These are phyloP conservation scores for Streblospio benedicti DNA, from an alignment of 1,140 invertebrate species.

Conservation along the genomic window DNA sequence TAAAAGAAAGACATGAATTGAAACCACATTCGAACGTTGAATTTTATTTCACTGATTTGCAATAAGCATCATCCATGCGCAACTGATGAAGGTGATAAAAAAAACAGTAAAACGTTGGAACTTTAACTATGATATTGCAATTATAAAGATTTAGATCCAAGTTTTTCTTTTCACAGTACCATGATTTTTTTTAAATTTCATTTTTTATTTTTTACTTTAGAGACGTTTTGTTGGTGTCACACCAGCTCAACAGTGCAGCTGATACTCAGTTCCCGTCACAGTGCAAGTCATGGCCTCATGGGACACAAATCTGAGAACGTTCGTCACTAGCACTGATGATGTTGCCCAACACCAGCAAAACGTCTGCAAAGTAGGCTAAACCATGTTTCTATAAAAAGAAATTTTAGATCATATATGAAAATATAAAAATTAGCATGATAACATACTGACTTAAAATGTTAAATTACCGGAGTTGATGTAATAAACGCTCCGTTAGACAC, in stretches of 20 bases:
- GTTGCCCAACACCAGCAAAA: not conserved
- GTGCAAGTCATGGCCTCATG: too few relatives aligned
- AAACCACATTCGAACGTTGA: not conserved
- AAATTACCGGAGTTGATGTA: conserved; percentile 56
- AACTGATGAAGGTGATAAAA: not conserved
- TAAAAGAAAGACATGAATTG: conserved; percentile 6
- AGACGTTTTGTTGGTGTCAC: too few relatives aligned
- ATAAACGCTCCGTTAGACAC: conserved; percentile 71
- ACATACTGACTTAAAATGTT: not conserved
- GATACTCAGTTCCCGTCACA: too few relatives aligned
- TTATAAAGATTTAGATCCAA: not conserved
- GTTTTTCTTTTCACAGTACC: not conserved
- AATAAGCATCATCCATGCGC: not conserved
- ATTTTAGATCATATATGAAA: not conserved
- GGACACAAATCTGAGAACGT: too few relatives aligned
- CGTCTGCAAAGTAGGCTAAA: not conserved
- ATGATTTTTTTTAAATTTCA: too few relatives aligned
- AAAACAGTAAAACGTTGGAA: not conserved
- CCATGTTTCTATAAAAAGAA: not conserved
- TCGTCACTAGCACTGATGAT: not conserved
- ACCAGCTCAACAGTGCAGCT: too few relatives aligned
- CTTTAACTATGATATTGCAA: not conserved
- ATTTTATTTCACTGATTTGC: not conserved
- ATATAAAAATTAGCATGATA: not conserved
- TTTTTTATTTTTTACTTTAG: too few relatives aligned